Conservation (phyloP, 2,113 vertebrate species). For the Pheucticus melanocephalus region DNA sequence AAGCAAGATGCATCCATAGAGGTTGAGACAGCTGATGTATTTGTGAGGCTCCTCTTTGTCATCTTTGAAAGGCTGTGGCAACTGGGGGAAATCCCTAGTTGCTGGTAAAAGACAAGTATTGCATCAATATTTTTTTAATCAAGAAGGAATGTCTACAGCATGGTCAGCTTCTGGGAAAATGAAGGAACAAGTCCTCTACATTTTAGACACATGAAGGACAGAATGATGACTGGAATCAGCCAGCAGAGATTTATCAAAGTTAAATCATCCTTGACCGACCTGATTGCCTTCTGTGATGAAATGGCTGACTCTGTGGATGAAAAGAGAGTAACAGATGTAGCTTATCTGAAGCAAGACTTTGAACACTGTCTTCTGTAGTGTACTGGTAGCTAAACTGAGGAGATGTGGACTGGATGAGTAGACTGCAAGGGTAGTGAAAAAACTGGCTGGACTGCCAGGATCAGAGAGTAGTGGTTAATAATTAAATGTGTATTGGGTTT, state of each 20-base stretch:
- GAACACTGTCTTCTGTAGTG: background rate
- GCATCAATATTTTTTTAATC: background rate
- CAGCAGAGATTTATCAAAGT: background rate
- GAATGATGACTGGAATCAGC: background rate
- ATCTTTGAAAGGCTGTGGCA: background rate
- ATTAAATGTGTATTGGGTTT: background rate
- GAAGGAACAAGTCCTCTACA: background rate
- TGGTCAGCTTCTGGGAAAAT: background rate
- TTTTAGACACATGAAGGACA: background rate
- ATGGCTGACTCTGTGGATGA: background rate
- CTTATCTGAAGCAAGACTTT: background rate
- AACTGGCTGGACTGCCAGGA: background rate
- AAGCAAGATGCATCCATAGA: background rate
- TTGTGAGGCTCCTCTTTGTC: background rate
- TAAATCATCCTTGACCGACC: background rate
- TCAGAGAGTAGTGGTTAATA: background rate
- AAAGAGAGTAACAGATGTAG: background rate
- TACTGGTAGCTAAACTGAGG: background rate
- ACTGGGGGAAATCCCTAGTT: background rate
- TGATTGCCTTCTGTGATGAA: slow-evolving; percentile 21
- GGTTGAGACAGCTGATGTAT: background rate
- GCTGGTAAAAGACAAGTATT: background rate
- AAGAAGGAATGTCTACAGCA: background rate
- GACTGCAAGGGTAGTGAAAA: background rate
- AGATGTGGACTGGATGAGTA: background rate